Evolutionary conservation across 1,140 invertebrate species (phyloP), one percentile per base, ranked within the genome.

Genomic region (Drosophila prosaltans): DNA sequence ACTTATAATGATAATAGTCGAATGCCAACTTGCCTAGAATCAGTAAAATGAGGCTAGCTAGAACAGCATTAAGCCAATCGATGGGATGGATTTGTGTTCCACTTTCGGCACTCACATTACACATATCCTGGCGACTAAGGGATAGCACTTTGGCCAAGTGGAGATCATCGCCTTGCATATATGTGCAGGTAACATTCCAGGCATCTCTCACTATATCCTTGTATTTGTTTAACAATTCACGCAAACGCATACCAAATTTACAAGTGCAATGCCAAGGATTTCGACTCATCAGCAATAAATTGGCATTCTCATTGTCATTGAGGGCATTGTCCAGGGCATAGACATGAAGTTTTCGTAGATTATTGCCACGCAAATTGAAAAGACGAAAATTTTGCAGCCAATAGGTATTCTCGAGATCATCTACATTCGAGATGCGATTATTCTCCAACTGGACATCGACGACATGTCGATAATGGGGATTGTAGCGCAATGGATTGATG

Each of bases 231-330:
- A 97, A 84, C 24, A 97, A 92, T 45, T 95, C 94, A 74, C 96
- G 95, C 79, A 97, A 96, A 28, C 94, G 93, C 11, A 96, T 96
- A 4, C 95, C 96, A 80, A 96, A 97, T 40, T 94, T 93, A 74
- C 97, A 97, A 79, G 97, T 96, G 86, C 97, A 97, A 65, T 94
- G 93, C 96, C 96, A 97, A 0, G 96, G 95, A 93, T 97, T 97
- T 45, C 94, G 93, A 2, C 96, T 96, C 0, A 97, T 92, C 78
- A 94, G 94, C 11, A 97, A 92, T 11, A 93, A 91, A 67, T 94
- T 94, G 69, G 95, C 95, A 74, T 96, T 95, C 48, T 93, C 92
- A 81, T 96, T 97, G 48, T 94, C 93, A 67, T 95, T 93, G n/a
- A 97, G 93, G 1, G 95, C 95, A 82, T 96, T 95, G 82, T 97